Base-by-base conservation (phyloP, 2,888 invertebrate genomes). In the Chydorus sphaericus region DNA sequence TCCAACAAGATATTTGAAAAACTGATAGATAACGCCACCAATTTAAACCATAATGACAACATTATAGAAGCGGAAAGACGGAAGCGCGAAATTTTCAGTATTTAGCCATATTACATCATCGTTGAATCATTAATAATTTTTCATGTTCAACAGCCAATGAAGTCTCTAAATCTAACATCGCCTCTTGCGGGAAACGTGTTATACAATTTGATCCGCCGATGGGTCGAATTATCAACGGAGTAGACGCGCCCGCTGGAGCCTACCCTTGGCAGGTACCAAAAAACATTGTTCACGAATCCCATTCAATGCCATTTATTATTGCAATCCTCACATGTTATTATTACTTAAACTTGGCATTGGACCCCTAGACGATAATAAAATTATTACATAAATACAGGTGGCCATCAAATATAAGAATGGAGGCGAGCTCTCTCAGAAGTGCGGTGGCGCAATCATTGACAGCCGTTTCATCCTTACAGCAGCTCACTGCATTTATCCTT, bases 221-320 rank as follows among this genome's bases (percentile, higher is more conserved):
- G 0, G 61, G 61, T 3, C 78, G 82, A 63, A 81, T 85, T 11
- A 78, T 84, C 1, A 84, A 83, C 0, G 84, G 84, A 0, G 71
- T 76, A 18, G 76, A 77, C 59, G 78, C 81, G 0, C 78, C 81
- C 0, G 78, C 80, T 60, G 84, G 84, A 0, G 81, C 83, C 0
- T 80, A 80, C 66, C 85, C 85, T 4, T 85, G 85, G 85, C 82
- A 82, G 69, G 83, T 81, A 59, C 73, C 67, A 4, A 29, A 14
- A n/a, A 48, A n/a, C 10, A 11, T 10, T 48, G n/a, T 8, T 2
- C 2, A 11, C 16, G n/a, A 10, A 8, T 48, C n/a, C n/a, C 18
- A 7, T n/a, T n/a, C n/a, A n/a, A n/a, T n/a, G n/a, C n/a, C n/a
- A n/a, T n/a, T n/a, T n/a, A n/a, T n/a, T n/a, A n/a, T 30, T 16